phyloP scores from a whole-genome alignment of 2,888 invertebrate genomes.

The Acronicta psi region DNA sequence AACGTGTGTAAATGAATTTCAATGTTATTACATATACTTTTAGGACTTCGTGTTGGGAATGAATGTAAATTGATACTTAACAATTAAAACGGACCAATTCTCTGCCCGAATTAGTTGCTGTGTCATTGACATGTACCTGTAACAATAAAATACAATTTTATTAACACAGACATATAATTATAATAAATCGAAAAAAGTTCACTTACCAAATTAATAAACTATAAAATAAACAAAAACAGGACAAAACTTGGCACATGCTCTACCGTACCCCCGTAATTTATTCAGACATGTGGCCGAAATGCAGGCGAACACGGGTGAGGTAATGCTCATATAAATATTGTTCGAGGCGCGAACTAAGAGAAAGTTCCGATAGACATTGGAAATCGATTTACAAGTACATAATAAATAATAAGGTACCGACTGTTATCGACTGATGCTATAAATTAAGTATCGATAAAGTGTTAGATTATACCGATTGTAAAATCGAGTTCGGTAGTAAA shows the following conservation, averaged over 20 bases:
- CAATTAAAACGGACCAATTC: not conserved
- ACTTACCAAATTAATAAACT: too few species aligned
- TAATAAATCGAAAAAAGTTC: too few species aligned
- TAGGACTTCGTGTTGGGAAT: too few species aligned
- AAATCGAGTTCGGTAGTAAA: conserved; percentile 50
- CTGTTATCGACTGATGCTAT: conserved; percentile 43
- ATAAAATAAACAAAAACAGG: conserved; percentile 2
- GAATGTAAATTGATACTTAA: not conserved
- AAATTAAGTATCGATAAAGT: conserved; percentile 46
- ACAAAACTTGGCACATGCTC: conserved; percentile 44
- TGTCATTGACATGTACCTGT: conserved; percentile 28
- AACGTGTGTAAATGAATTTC: too few species aligned
- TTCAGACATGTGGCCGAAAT: conserved; percentile 66
- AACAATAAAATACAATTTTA: conserved; percentile 23
- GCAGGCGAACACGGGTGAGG: conserved; percentile 63
- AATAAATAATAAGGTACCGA: conserved; percentile 50
- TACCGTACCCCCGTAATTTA: conserved; percentile 57
- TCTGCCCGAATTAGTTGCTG: not conserved
- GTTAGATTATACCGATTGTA: conserved; percentile 42
- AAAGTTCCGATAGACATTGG: conserved; percentile 60
- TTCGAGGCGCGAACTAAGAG: conserved; percentile 59
- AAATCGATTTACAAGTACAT: conserved; percentile 54
- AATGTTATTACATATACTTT: too few species aligned
- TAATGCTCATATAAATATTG: conserved; percentile 62
- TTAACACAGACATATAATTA: conserved; percentile 9